Conservation (phyloP, 2,888 invertebrate genomes). For the Nephrotoma appendiculata region DNA sequence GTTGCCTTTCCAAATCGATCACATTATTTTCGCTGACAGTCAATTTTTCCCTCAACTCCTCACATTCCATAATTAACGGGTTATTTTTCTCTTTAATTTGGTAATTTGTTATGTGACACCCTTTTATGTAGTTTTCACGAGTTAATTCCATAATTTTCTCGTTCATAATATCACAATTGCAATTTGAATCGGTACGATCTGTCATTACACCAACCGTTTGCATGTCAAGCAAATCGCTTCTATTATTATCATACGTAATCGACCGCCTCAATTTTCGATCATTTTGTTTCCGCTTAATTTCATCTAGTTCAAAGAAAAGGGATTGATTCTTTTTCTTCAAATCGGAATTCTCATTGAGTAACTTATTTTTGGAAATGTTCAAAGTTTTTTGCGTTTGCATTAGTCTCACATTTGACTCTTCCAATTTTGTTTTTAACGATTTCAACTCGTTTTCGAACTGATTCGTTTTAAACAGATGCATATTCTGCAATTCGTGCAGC, state of each 20-base stretch:
- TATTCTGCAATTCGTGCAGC: constrained; percentile 9
- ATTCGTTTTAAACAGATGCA: constrained; percentile 10
- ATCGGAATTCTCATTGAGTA: background rate
- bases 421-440: background rate
- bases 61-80: background rate
- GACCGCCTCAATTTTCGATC: background rate
- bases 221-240: background rate
- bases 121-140: background rate
- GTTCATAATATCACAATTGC: constrained; percentile 1
- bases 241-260: background rate
- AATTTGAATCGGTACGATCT: background rate
- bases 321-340: background rate
- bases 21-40: background rate
- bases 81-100: background rate
- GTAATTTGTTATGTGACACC: background rate
- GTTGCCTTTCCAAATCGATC: background rate
- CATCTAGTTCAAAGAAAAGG: background rate
- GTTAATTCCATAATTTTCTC: background rate
- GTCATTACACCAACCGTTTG: background rate
- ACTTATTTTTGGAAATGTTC: background rate
- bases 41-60: background rate
- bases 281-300: background rate
- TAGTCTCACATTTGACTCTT: background rate
- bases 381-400: background rate
- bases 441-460: background rate